Base-by-base conservation (phyloP, 2,113 vertebrate genomes). In the Nothoprocta perdicaria region DNA sequence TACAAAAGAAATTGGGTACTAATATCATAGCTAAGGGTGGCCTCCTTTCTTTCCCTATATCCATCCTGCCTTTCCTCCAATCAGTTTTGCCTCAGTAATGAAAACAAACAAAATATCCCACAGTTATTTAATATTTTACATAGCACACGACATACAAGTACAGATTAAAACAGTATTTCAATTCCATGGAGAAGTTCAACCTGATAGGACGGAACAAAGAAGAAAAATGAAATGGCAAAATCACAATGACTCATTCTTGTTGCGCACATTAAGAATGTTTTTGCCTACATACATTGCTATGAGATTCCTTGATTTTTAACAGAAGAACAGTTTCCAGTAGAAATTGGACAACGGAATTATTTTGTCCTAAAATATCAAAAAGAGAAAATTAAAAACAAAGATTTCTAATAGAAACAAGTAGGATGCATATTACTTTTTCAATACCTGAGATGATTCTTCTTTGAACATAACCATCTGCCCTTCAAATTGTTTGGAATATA, bases 1-100 rank as follows among this genome's bases (percentile, higher is more conserved):
- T 58, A 79, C 65, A 69, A 66, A 92, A 90, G 74, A 88, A 86
- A 92, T 73, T 65, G 63, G 29, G 93, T 69, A 58, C 10, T 95
- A 90, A 82, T 85, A 85, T 78, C 38, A 19, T 24, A 2, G 2
- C 38, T n/a, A 61, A 61, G 61, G 68, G 61, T 83, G 65, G 40
- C 21, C 53, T 91, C 48, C 48, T 57, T 45, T 26, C 63, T 43
- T 43, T 80, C 80, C 75, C 57, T 48, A 66, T 19, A 55, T 69
- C 45, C 86, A 48, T 65, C n/a, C 8, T 11, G 4, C 26, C 38
- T 61, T 53, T 83, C 40, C 40, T 72, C 4, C 2, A 60, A 84
- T 65, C 35, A n/a, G 35, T 72, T 88, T 84, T 88, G 74, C 12
- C 58, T 89, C 61, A 46, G 38, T 50, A 88, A 71, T 43, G 82